Conservation (phyloP, 2,888 invertebrate genomes). For the Agonum fuliginosum region DNA sequence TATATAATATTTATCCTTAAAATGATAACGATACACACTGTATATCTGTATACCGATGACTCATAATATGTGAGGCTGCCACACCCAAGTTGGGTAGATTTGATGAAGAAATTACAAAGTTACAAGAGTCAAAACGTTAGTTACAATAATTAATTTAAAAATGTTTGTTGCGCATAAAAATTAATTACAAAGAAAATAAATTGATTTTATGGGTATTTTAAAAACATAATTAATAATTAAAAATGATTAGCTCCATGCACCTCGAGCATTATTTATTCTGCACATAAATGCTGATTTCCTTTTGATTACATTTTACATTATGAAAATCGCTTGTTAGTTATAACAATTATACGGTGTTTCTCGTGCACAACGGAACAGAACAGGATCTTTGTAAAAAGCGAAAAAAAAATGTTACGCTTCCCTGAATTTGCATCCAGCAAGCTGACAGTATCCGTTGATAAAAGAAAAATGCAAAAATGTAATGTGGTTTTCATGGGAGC, state of each 20-base stretch:
- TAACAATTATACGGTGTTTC: constrained; percentile 33
- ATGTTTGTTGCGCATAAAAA: neutral
- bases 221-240: constrained; percentile 18
- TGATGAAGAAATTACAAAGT: too few relatives aligned
- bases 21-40: too few relatives aligned
- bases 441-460: neutral
- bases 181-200: constrained; percentile 14
- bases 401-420: constrained; percentile 17
- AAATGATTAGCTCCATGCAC: neutral
- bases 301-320: constrained; percentile 37
- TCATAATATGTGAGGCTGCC: too few relatives aligned
- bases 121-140: neutral
- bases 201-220: neutral
- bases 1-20: too few relatives aligned
- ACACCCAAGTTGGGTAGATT: too few relatives aligned
- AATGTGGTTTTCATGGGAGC: constrained; percentile 10
- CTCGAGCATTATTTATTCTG: constrained; percentile 5
- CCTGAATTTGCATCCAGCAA: neutral
- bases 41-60: too few relatives aligned
- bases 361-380: neutral
- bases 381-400: constrained; percentile 28
- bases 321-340: constrained; percentile 36
- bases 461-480: constrained; percentile 4
- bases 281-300: constrained; percentile 15
- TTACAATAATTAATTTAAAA: neutral